Evolutionary conservation across 1,140 invertebrate species (phyloP), one percentile per base, ranked within the genome.

Genomic region (Drosophila grimshawi): DNA sequence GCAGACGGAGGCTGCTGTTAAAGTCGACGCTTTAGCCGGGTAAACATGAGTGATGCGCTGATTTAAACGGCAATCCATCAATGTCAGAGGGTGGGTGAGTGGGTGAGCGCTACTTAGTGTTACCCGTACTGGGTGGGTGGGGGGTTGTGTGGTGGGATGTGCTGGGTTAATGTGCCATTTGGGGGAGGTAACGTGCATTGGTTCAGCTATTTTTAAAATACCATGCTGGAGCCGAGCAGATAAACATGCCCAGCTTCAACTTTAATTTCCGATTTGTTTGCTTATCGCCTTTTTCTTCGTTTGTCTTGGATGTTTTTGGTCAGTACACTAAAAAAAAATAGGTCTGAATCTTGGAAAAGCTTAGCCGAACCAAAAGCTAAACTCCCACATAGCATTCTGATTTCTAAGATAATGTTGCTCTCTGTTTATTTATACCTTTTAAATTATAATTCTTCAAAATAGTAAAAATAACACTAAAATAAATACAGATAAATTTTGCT

Each of bases 21-120:
- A 81, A 81, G 80, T 63, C 86, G 80, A 67, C 53, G 86, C 76
- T 30, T 66, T 46, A 11, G 63, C 33, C 69, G 81, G 63, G 79
- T 65, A 89, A 91, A 91, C 89, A 91, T 91, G 89, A 91, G 64
- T 80, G 89, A 91, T 91, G 83, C 89, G 89, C 89, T 82, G 89
- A 91, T 91, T 91, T 91, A 91, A 91, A 89, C 89, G 83, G 83
- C 83, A 91, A 91, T 91, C 90, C 89, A 91, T 91, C 89, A 91
- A 85, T 91, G 89, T 91, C 89, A 65, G 68, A 60, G 74, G 67
- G 67, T 70, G 62, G 60, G 71, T 52, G 67, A 67, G 60, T 33
- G 55, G 0, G 3, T 19, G 48, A 11, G 69, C 67, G 55, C 62
- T 77, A 64, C 64, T 57, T 51, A 52, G 48, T 30, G 49, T 19